phyloP scores from a whole-genome alignment of 2,888 invertebrate species.

The Congeria kusceri region DNA sequence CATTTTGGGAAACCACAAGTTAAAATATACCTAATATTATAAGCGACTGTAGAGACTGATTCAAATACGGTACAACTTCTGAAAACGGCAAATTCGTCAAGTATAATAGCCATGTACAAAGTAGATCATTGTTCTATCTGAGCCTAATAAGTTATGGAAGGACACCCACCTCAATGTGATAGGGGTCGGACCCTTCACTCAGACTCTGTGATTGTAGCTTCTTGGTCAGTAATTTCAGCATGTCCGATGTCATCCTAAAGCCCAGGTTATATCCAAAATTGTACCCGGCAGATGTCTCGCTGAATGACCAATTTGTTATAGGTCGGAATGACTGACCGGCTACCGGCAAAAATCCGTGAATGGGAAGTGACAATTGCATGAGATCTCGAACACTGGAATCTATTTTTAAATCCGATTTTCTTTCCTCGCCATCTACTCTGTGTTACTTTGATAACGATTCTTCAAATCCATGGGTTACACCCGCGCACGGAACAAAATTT shows the following conservation, averaged over 20 bases:
- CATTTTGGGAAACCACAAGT: no score
- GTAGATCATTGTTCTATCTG: no score
- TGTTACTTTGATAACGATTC: background rate
- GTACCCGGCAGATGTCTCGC: background rate
- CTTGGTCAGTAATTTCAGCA: conserved; percentile 94
- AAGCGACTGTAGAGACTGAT: no score
- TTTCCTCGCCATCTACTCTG: background rate
- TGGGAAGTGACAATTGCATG: conserved; percentile 11
- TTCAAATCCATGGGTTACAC: conserved; percentile 6
- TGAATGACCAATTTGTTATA: background rate
- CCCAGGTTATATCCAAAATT: background rate
- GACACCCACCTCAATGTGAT: conserved; percentile 74
- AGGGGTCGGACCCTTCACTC: conserved; percentile 89
- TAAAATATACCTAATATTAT: no score
- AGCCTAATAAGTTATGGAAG: no score
- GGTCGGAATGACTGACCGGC: background rate
- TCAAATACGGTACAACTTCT: no score
- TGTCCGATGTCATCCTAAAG: conserved; percentile 81
- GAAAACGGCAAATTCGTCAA: no score
- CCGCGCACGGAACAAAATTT: conserved; percentile 16
- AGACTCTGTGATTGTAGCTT: conserved; percentile 94
- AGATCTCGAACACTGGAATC: background rate
- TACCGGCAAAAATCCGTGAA: background rate
- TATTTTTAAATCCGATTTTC: background rate
- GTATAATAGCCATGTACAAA: no score